phyloP scores from a whole-genome alignment of 2,797 vertebrate species.

The Anniella stebbinsi region DNA sequence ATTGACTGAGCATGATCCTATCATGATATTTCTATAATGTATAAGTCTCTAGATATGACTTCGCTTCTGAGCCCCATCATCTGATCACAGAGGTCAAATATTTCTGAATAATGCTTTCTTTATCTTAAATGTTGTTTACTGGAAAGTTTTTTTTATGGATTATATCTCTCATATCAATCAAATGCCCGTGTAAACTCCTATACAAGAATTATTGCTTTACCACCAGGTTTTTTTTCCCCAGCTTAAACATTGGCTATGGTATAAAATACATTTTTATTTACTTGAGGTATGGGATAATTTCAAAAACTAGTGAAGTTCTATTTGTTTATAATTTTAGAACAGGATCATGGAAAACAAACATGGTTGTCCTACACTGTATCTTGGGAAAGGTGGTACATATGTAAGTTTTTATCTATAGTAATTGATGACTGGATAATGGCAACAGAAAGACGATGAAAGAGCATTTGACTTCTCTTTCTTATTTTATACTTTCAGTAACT shows the following conservation, averaged over 20 bases:
- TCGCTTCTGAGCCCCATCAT: not conserved
- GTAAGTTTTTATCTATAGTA: not conserved
- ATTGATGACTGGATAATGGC: not conserved
- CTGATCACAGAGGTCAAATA: conserved; percentile 3
- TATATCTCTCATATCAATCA: not conserved
- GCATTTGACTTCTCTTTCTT: not conserved
- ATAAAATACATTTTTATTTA: not conserved
- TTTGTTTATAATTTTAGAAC: not conserved
- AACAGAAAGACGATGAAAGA: conserved; percentile 4
- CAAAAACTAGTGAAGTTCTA: not conserved
- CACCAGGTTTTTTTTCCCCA: not conserved
- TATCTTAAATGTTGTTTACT: conserved; percentile 11
- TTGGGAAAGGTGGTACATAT: not conserved
- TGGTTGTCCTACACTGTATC: not conserved
- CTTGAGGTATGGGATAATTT: not conserved
- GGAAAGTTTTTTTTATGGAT: not conserved
- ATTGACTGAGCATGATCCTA: not conserved
- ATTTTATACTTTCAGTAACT: not conserved
- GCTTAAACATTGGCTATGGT: not conserved
- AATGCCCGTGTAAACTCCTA: not conserved
- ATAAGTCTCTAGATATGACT: not conserved
- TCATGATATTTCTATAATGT: not conserved
- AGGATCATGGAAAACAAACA: not conserved
- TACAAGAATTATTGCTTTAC: not conserved
- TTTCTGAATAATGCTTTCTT: conserved; percentile 1